Evolutionary conservation across 64 coral and sea anemone genomes (phyloP).

Genomic region (Hydrozoanthus tunicans): DNA sequence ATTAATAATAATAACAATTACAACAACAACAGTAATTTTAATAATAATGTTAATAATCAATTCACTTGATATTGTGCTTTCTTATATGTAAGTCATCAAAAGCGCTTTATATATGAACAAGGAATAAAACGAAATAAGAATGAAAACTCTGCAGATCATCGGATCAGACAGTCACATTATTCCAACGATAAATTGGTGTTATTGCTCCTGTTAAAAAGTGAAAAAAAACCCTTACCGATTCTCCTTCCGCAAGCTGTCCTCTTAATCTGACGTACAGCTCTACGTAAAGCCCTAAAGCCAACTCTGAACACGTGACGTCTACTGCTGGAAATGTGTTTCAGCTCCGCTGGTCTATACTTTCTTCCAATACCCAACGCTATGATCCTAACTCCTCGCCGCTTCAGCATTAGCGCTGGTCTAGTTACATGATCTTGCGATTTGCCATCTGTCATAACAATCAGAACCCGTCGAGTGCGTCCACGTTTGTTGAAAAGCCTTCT

Average conservation of each 20-base stretch:
- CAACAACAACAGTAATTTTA: not conserved
- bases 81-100: too few relatives aligned
- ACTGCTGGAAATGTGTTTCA: conserved; percentile 61
- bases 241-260: conserved; percentile 60
- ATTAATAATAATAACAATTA: not conserved
- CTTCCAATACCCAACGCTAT: conserved; percentile 69
- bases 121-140: too few relatives aligned
- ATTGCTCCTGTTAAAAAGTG: not conserved
- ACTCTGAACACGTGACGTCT: conserved; percentile 67
- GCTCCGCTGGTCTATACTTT: conserved; percentile 43
- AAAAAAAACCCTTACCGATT: not conserved
- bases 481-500: conserved; percentile 10
- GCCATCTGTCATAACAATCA: conserved; percentile 79
- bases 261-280: conserved; percentile 68
- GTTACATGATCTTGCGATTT: conserved; percentile 67
- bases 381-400: conserved; percentile 42
- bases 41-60: not conserved
- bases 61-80: not conserved
- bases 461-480: conserved; percentile 19
- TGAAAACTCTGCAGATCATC: too few relatives aligned
- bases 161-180: too few relatives aligned
- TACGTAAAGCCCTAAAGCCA: conserved; percentile 54
- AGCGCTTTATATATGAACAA: too few relatives aligned
- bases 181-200: not conserved
- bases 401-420: conserved; percentile 29